Evolutionary conservation across 2,888 invertebrate genomes (phyloP).

Genomic region (Heliconius hortense): DNA sequence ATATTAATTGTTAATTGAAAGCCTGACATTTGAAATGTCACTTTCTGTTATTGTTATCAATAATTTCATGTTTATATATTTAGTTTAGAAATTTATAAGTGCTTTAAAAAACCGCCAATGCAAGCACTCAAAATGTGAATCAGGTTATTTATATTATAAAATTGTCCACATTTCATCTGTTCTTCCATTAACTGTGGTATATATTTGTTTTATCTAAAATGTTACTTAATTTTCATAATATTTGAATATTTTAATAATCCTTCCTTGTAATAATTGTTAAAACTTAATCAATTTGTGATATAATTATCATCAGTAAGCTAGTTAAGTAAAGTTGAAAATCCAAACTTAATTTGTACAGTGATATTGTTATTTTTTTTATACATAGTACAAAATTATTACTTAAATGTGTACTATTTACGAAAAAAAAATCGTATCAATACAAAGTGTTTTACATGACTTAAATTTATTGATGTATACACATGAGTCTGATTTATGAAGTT

Average conservation of each 20-base stretch:
- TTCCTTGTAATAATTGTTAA: background rate
- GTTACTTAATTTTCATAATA: background rate
- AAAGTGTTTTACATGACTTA: conserved; percentile 4
- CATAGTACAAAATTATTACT: background rate
- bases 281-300: background rate
- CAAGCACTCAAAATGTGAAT: conserved; percentile 2
- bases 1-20: background rate
- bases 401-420: background rate
- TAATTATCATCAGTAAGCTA: background rate
- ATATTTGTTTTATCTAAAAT: background rate
- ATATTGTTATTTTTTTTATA: background rate
- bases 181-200: background rate
- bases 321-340: background rate
- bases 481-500: conserved; percentile 8
- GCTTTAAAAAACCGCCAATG: conserved; percentile 13
- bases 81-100: conserved; percentile 1
- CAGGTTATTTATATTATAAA: background rate
- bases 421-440: background rate
- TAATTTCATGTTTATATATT: conserved; percentile 2
- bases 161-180: background rate
- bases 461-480: background rate
- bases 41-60: conserved; percentile 6
- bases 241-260: background rate
- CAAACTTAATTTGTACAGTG: background rate
- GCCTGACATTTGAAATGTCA: conserved; percentile 11